These are phyloP conservation scores for Oncorhynchus keta DNA, from an alignment of 2,113 vertebrate species.

Conservation along the genomic window DNA sequence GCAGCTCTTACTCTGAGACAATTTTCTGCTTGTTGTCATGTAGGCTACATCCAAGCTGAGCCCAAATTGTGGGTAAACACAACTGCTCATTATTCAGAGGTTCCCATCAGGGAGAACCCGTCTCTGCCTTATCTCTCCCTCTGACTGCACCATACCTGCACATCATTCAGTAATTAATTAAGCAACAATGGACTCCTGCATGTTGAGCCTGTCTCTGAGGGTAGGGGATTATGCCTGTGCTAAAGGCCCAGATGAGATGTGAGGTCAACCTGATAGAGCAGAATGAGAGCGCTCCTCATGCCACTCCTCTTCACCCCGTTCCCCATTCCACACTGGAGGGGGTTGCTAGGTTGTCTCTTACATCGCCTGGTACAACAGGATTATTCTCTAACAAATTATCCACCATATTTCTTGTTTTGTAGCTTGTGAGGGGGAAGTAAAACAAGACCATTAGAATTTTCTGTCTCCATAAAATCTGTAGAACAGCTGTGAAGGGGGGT, in stretches of 20 bases:
- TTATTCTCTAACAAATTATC: not conserved
- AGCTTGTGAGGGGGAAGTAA: not conserved
- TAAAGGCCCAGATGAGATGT: conserved; percentile 1
- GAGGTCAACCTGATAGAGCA: conserved; percentile 3
- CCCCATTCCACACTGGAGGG: not conserved
- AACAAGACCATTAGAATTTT: not conserved
- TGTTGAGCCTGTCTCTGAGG: conserved; percentile 7
- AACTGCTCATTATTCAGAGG: not conserved
- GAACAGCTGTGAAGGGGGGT: not conserved
- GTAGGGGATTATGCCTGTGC: conserved; percentile 26
- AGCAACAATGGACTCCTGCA: conserved; percentile 9
- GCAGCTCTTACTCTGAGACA: too few species aligned
- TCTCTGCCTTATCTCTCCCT: conserved; percentile 26
- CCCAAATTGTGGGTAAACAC: not conserved
- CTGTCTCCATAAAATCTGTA: not conserved
- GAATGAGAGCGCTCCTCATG: not conserved
- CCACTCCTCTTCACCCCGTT: too few species aligned
- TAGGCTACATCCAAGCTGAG: too few species aligned
- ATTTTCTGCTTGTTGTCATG: too few species aligned
- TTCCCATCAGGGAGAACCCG: not conserved
- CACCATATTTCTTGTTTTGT: not conserved
- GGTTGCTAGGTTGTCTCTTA: not conserved
- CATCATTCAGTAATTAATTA: conserved; percentile 39
- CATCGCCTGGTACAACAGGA: not conserved
- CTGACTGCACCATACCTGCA: conserved; percentile 25